Evolutionary conservation across 2,888 invertebrate species (phyloP).

Genomic region (Baccha elongata): DNA sequence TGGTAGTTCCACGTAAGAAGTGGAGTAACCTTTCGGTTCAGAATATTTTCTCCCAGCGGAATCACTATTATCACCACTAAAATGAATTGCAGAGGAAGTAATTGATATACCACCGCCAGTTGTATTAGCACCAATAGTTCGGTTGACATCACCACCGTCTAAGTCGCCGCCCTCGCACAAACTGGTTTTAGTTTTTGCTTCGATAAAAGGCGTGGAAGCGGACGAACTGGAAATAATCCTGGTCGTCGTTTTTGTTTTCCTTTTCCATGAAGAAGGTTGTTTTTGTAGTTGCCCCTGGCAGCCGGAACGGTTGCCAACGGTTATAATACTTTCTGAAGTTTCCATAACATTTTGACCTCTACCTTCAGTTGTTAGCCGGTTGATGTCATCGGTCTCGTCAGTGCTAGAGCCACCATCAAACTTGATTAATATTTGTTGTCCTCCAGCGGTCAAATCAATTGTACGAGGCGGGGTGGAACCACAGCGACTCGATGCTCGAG

Average conservation of each 20-base stretch:
- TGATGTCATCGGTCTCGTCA: constrained; percentile 75
- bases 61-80: constrained; percentile 52
- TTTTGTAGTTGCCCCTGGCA: constrained; percentile 70
- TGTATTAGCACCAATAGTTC: constrained; percentile 23
- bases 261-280: constrained; percentile 68
- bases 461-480: constrained; percentile 78
- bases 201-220: constrained; percentile 63
- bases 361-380: constrained; percentile 75
- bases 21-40: constrained; percentile 48
- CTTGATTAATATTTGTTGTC: constrained; percentile 79
- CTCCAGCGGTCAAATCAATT: constrained; percentile 80
- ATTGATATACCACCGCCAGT: constrained; percentile 58
- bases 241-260: constrained; percentile 78
- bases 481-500: constrained; percentile 73
- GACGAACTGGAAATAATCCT: constrained; percentile 71
- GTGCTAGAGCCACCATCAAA: constrained; percentile 75
- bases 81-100: constrained; percentile 65
- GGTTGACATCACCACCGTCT: constrained; percentile 64
- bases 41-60: constrained; percentile 10
- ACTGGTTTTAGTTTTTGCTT: constrained; percentile 67
- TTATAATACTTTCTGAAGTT: constrained; percentile 70
- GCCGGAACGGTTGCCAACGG: constrained; percentile 70
- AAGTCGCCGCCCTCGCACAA: constrained; percentile 56
- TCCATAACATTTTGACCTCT: constrained; percentile 74
- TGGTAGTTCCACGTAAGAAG: constrained; percentile 31